Base-by-base conservation (phyloP, 2,797 vertebrate genomes). In the Pseudochirops cupreus region DNA sequence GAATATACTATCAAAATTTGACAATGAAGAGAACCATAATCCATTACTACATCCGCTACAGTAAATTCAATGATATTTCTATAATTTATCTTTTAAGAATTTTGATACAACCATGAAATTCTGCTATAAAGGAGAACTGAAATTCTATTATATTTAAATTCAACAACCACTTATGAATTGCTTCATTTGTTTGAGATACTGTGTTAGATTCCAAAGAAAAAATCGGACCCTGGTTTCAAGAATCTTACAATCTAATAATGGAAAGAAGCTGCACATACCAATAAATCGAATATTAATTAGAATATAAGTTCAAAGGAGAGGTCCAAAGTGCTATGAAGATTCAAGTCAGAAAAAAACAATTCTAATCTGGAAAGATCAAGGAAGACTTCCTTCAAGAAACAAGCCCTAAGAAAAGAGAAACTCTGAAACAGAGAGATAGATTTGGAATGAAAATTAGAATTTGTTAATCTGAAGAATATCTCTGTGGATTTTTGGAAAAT, bases 111-210 rank as follows among this genome's bases (percentile, higher is more conserved):
- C 10, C 9, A 50, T 54, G 31, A 92, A 91, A 21, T 93, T 87
- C 39, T 53, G 55, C 16, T 96, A 50, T 62, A 91, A 96, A 95
- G 62, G 93, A 91, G 28, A 91, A 50, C 4, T 93, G 28, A 96
- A 95, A 26, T 93, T 91, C 3, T 82, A 54, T 12, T 74, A 10
- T 50, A 62, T 91, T 55, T 54, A 46, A 82, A 46, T 82, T 87
- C 39, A 87, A 87, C 7, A 87, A 87, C 39, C 39, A 87, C 5
- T 87, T 87, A 50, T 87, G 18, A 39, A 39, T 39, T 21, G 18
- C 18, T 18, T 46, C 16, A 46, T 39, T 21, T 46, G 7, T 24
- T 21, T 2, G 39, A 82, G n/a, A 82, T n/a, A 31, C 31, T 10
- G n/a, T 18, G 18, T 16, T 82, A 46, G n/a, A 82, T 46, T 82